Conservation (phyloP, 37 sponge, comb jelly and placozoan species). For the Beroe forskalii region DNA sequence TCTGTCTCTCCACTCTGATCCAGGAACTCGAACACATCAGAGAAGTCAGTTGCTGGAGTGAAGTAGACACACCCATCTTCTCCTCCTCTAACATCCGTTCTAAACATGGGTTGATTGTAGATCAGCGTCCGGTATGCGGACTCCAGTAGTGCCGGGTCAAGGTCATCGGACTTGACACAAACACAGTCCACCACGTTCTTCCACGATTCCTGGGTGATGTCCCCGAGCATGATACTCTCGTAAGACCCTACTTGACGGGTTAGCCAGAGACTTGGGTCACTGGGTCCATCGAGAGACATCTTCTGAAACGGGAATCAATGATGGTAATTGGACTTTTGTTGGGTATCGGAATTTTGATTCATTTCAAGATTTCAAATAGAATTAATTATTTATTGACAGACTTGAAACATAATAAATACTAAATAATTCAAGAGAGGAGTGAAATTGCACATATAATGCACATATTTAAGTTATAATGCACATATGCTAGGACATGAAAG, state of each 20-base stretch:
- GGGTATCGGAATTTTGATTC: too few relatives aligned
- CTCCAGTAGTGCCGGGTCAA: conserved; percentile 9
- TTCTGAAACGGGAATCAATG: neutral
- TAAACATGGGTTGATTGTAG: conserved; percentile 38
- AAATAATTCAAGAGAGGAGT: too few relatives aligned
- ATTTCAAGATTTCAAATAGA: too few relatives aligned
- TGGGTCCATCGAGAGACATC: neutral
- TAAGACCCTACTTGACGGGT: neutral
- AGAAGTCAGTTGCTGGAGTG: conserved; percentile 18
- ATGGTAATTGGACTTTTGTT: too few relatives aligned
- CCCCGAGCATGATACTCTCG: neutral
- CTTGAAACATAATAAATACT: too few relatives aligned
- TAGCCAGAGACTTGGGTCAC: neutral
- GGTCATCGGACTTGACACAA: neutral
- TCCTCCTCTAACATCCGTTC: neutral
- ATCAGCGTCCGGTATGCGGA: neutral
- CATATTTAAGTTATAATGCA: too few relatives aligned
- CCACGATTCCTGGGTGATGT: neutral
- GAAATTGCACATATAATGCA: too few relatives aligned
- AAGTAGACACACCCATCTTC: neutral
- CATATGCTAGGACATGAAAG: too few relatives aligned
- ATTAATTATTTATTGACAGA: too few relatives aligned
- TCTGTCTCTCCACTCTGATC: conserved; percentile 39
- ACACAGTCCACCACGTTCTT: neutral
- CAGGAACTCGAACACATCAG: conserved; percentile 33